Evolutionary conservation across 2,113 vertebrate species (phyloP).

Genomic region (Puntigrus tetrazona): DNA sequence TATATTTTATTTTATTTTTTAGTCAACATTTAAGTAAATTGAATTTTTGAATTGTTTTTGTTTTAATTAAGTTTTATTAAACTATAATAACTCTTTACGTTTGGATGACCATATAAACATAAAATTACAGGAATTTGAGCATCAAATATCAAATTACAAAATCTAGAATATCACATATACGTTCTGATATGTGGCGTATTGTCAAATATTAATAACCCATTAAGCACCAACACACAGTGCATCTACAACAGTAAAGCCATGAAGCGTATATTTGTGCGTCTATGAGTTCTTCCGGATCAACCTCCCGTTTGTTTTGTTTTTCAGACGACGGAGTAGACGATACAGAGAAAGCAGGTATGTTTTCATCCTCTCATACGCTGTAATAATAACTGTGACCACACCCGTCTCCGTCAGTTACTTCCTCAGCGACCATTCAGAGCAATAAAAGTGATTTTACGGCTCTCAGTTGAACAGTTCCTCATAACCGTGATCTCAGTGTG

Average conservation of each 20-base stretch:
- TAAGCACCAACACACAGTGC: not conserved
- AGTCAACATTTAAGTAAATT: not conserved
- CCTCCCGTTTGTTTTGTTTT: not conserved
- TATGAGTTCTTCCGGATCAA: not conserved
- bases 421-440: not conserved
- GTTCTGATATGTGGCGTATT: not conserved
- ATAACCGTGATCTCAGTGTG: not conserved
- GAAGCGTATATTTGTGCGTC: not conserved
- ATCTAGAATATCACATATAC: not conserved
- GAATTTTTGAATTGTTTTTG: not conserved
- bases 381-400: constrained; percentile 16
- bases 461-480: not conserved
- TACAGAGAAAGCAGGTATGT: not conserved
- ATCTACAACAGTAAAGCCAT: not conserved
- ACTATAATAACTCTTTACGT: not conserved
- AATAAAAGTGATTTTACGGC: not conserved
- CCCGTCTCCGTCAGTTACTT: not conserved
- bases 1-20: too few relatives aligned
- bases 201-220: not conserved
- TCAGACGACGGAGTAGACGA: constrained; percentile 1
- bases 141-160: not conserved
- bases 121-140: not conserved
- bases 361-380: not conserved
- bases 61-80: not conserved
- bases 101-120: not conserved